Conservation (phyloP, 2,888 invertebrate genomes). For the Orchesella flavescens region DNA sequence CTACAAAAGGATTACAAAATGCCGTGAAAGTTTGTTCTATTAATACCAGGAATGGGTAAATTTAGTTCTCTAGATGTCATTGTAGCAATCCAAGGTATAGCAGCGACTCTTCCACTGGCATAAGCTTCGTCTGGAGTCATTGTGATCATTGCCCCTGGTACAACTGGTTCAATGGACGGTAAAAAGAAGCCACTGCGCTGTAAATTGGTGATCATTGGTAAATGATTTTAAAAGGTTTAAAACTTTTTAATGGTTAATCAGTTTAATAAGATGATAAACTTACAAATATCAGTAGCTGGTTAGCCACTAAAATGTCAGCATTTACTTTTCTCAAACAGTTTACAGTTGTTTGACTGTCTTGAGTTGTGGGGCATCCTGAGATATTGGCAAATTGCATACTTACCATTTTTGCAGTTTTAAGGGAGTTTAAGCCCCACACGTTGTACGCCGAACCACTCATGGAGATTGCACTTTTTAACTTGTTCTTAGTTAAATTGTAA, state of each 20-base stretch:
- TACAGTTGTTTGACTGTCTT: constrained; percentile 22
- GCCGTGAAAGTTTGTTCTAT: too few species aligned
- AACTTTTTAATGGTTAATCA: too few species aligned
- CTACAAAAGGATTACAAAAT: too few species aligned
- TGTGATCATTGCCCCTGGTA: constrained; percentile 55
- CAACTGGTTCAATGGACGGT: constrained; percentile 48
- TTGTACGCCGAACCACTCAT: constrained; percentile 55
- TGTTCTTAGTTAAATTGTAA: not conserved
- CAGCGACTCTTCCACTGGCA: constrained; percentile 45
- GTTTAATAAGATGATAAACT: too few species aligned
- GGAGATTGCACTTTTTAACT: constrained; percentile 38
- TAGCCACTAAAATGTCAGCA: constrained; percentile 42
- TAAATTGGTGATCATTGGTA: not conserved
- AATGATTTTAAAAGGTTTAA: not conserved
- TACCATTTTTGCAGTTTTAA: constrained; percentile 6
- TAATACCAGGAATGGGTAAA: constrained; percentile 37
- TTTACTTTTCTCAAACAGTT: constrained; percentile 35
- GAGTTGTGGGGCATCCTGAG: constrained; percentile 34
- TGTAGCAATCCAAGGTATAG: constrained; percentile 64
- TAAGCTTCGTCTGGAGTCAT: constrained; percentile 62
- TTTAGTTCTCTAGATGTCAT: constrained; percentile 62
- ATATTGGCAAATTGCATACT: constrained; percentile 35
- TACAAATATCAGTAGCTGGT: constrained; percentile 51
- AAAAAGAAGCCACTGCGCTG: constrained; percentile 40
- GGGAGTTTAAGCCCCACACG: constrained; percentile 38